Evolutionary conservation across 2,797 vertebrate genomes (phyloP).

Genomic region (Chiloscyllium punctatum): DNA sequence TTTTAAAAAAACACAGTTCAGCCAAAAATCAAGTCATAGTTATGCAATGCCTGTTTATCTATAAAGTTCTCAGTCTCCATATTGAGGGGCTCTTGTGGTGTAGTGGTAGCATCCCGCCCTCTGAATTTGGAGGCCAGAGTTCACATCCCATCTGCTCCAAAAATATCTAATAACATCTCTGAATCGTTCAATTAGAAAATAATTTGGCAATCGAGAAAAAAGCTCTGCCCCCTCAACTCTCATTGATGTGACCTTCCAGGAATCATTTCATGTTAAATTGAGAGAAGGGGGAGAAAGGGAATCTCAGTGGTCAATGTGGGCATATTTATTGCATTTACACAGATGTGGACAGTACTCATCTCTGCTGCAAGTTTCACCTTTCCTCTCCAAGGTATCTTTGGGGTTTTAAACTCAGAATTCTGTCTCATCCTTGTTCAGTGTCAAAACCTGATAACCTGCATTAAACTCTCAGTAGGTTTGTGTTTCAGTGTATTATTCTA

Average conservation of each 20-base stretch:
- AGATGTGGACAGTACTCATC: neutral
- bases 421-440: constrained; percentile 71
- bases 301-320: neutral
- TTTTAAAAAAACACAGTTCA: constrained; percentile 77
- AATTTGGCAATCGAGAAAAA: too few relatives aligned
- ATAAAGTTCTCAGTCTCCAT: too few relatives aligned
- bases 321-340: neutral
- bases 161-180: too few relatives aligned
- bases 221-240: too few relatives aligned
- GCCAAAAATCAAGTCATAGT: constrained; percentile 80
- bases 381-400: constrained; percentile 2
- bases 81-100: too few relatives aligned
- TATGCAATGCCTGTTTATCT: constrained; percentile 82
- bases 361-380: neutral
- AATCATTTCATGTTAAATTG: neutral
- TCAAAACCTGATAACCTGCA: constrained; percentile 60
- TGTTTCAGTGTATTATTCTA: constrained; percentile 74
- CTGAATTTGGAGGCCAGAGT: too few relatives aligned
- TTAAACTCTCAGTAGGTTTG: constrained; percentile 49
- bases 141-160: too few relatives aligned
- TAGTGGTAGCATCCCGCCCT: too few relatives aligned
- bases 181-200: too few relatives aligned
- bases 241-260: neutral
- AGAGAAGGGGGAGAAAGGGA: neutral
- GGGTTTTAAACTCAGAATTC: constrained; percentile 39